Conservation (phyloP, 2,888 invertebrate genomes). For the Diadegma fenestrale region DNA sequence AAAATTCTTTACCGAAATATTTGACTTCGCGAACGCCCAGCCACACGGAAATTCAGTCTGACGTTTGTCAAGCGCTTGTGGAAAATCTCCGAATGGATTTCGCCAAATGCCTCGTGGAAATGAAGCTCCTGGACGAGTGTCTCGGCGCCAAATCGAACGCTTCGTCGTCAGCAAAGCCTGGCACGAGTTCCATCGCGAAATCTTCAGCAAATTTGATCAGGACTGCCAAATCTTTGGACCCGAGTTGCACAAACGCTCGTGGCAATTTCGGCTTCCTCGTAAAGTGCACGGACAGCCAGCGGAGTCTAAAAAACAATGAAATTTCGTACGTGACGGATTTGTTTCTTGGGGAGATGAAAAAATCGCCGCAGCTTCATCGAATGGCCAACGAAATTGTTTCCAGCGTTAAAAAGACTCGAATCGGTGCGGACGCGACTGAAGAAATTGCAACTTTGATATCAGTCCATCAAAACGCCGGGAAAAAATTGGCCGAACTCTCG, state of each 20-base stretch:
- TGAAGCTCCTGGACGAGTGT: conserved; percentile 67
- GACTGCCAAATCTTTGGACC: conserved; percentile 65
- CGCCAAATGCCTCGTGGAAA: conserved; percentile 68
- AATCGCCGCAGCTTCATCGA: conserved; percentile 31
- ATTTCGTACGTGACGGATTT: conserved; percentile 43
- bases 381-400: conserved; percentile 65
- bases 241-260: conserved; percentile 52
- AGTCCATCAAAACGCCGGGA: conserved; percentile 68
- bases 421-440: conserved; percentile 55
- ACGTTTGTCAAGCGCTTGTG: conserved; percentile 67
- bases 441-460: conserved; percentile 67
- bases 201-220: conserved; percentile 51
- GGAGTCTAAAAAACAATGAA: conserved; percentile 36
- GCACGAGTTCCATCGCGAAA: background rate
- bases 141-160: background rate
- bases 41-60: conserved; percentile 58
- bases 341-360: conserved; percentile 44
- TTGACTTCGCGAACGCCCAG: background rate
- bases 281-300: conserved; percentile 51
- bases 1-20: conserved; percentile 36
- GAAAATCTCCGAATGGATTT: conserved; percentile 29
- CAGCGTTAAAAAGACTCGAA: conserved; percentile 58
- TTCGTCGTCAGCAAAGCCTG: background rate
- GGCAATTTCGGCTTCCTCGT: conserved; percentile 32
- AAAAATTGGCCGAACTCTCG: conserved; percentile 40